Conservation (phyloP, 2,888 invertebrate species). For the Eristalinus sepulchralis region DNA sequence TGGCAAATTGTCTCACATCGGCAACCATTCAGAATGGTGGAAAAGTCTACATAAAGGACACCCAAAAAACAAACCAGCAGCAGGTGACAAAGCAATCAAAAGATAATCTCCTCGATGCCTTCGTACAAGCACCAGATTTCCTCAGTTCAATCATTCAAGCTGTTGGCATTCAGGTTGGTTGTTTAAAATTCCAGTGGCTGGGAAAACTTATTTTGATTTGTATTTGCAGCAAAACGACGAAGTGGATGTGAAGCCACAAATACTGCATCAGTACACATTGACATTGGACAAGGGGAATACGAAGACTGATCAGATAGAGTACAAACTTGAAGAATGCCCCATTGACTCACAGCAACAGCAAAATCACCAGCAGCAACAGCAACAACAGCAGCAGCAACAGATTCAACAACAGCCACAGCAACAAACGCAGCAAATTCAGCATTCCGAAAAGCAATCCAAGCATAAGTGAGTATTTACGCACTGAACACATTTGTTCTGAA, state of each 20-base stretch:
- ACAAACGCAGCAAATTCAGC: slow-evolving; percentile 71
- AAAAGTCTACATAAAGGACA: slow-evolving; percentile 85
- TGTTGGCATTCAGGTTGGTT: slow-evolving; percentile 78
- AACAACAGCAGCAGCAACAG: slow-evolving; percentile 58
- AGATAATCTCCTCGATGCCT: slow-evolving; percentile 52
- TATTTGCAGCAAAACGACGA: slow-evolving; percentile 62
- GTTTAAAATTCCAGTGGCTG: slow-evolving; percentile 20
- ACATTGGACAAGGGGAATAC: slow-evolving; percentile 77
- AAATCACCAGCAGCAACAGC: slow-evolving; percentile 44
- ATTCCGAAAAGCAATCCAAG: slow-evolving; percentile 77
- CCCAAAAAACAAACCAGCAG: slow-evolving; percentile 71
- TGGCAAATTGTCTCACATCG: slow-evolving; percentile 85
- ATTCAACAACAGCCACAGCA: slow-evolving; percentile 75
- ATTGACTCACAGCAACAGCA: slow-evolving; percentile 13
- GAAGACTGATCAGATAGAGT: slow-evolving; percentile 76
- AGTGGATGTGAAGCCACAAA: slow-evolving; percentile 70
- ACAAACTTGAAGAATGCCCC: slow-evolving; percentile 74
- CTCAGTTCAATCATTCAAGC: slow-evolving; percentile 80
- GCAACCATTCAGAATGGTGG: slow-evolving; percentile 85
- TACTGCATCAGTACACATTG: slow-evolving; percentile 80
- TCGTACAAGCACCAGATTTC: slow-evolving; percentile 76
- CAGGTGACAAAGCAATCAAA: slow-evolving; percentile 45
- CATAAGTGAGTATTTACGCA: slow-evolving; percentile 76
- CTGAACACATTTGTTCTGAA: background rate
- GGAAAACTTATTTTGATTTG: slow-evolving; percentile 22